phyloP scores from a whole-genome alignment of 2,797 vertebrate species.

The Chromobotia macracanthus region DNA sequence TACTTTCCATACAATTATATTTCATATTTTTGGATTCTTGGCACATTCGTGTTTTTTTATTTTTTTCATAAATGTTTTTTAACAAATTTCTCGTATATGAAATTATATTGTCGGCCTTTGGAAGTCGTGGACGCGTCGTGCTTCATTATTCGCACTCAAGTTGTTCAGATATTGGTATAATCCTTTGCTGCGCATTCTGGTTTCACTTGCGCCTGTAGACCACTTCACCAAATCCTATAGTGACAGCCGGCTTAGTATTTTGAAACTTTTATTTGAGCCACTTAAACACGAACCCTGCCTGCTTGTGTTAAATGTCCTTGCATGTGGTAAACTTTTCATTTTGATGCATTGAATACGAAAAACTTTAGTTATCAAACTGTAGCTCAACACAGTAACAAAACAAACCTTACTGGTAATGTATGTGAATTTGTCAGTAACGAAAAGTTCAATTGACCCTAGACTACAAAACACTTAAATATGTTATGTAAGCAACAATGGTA shows the following conservation, averaged over 20 bases:
- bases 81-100: no score
- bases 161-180: constrained; percentile 86
- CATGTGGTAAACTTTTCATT: background rate
- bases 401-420: background rate
- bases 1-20: no score
- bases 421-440: background rate
- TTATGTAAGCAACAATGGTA: no score
- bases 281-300: constrained; percentile 59
- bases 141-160: constrained; percentile 84
- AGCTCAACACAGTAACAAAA: background rate
- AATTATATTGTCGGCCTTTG: no score
- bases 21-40: no score
- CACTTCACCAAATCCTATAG: constrained; percentile 76
- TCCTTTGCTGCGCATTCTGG: constrained; percentile 78
- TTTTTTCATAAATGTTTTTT: no score
- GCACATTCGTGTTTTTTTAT: no score
- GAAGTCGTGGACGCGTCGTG: constrained; percentile 70
- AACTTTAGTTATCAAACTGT: background rate
- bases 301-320: background rate
- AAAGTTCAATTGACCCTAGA: background rate
- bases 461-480: no score
- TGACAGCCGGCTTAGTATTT: constrained; percentile 75
- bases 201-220: constrained; percentile 74
- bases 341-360: background rate
- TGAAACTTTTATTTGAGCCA: constrained; percentile 57